A percentile compares a stretch with the other conserved stretches of the same genome.
These are phyloP conservation scores for Cataglyphis cursor DNA, from an alignment of 2,888 invertebrate genomes.

Conservation along the genomic window DNA sequence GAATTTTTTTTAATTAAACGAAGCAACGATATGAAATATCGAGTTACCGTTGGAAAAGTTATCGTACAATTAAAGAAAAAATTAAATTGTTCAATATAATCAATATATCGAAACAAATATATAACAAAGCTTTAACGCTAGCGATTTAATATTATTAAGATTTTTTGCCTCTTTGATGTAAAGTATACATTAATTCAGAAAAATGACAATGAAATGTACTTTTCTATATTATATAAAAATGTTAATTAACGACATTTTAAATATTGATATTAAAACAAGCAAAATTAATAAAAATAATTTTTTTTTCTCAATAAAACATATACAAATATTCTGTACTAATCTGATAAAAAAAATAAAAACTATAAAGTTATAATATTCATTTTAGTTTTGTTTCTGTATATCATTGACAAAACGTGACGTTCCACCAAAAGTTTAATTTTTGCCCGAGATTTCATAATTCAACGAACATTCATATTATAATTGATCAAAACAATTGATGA, in stretches of 20 bases:
- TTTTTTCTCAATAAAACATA: neutral
- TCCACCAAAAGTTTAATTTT: neutral
- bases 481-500: slow-evolving; percentile 57
- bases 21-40: neutral
- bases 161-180: neutral
- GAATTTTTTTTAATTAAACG: slow-evolving; percentile 1
- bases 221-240: neutral
- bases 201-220: neutral
- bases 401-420: neutral
- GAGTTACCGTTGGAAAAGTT: neutral
- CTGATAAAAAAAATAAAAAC: neutral
- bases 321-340: neutral
- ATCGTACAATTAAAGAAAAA: neutral
- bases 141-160: neutral
- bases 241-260: too few relatives aligned
- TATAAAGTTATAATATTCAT: neutral
- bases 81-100: neutral
- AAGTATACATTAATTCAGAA: neutral
- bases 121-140: neutral
- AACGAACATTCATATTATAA: neutral
- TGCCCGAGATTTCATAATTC: neutral
- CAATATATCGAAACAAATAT: neutral
- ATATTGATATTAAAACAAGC: neutral
- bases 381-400: neutral
- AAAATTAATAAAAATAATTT: neutral